Evolutionary conservation across 2,888 invertebrate genomes (phyloP), one percentile per base, ranked within the genome.

Genomic region (Parasteatoda lunata): DNA sequence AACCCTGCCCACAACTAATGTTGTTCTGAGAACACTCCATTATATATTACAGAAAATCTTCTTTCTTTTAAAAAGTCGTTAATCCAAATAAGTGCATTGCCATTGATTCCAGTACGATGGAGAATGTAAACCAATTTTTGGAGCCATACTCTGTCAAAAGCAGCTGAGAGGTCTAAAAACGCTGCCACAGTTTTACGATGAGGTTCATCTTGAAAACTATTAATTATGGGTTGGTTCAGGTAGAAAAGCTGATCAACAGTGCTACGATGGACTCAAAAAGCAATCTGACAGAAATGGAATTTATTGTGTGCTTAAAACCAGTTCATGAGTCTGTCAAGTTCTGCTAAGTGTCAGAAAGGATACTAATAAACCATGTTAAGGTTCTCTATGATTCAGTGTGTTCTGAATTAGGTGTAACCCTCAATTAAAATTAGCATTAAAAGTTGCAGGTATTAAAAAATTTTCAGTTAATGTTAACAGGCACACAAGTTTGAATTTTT

Each of bases 181-280:
- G 30, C 73, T 52, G 64, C 47, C 0, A 13, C 30, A 2, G 64
- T 76, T 48, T 76, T 64, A 2, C 45, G 9, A 47, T 64, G 75
- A 64, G 75, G 64, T 65, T 76, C n/a, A 5, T 9, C 64, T 15
- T 64, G 45, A 3, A 76, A 47, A 13, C 13, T 48, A 76, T 64
- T 64, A 8, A 64, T 76, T 5, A 76, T n/a, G 4, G 75, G 47
- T 0, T 64, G 75, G n/a, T 64, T 45, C 48, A 76, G 15, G n/a
- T 76, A 76, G 52, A 76, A 76, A 4, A 76, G 65, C 48, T 59
- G 75, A 64, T 73, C 73, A 2, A 7, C 73, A 2, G 59, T 73
- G 4, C 2, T 59, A 13, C 45, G 73, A 30, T 76, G 30, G 30
- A 2, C 30, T 30, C 0, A 2, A 30, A 30, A 30, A 30, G 30